Evolutionary conservation across 2,797 vertebrate genomes (phyloP).

Genomic region (Anas bahamensis): DNA sequence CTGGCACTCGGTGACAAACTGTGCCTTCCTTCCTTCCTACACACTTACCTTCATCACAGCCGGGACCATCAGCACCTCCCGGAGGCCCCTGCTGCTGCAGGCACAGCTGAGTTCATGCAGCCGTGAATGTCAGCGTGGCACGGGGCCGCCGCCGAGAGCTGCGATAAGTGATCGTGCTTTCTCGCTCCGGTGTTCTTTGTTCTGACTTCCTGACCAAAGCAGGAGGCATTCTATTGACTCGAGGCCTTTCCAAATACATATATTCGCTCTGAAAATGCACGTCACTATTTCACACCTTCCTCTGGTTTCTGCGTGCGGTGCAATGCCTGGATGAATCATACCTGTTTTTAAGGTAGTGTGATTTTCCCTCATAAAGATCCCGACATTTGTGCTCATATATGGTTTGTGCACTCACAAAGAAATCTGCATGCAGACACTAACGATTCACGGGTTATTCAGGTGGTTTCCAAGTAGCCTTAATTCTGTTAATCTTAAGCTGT

Average conservation of each 20-base stretch:
- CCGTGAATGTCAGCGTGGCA: background rate
- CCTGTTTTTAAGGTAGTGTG: conserved; percentile 25
- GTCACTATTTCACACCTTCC: background rate
- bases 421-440: background rate
- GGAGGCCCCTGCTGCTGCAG: background rate
- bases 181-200: background rate
- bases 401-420: background rate
- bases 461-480: conserved; percentile 18
- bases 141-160: background rate
- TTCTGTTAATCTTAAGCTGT: background rate
- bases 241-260: background rate
- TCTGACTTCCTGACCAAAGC: background rate
- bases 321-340: background rate
- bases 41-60: background rate
- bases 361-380: background rate
- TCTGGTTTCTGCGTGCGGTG: background rate
- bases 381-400: background rate
- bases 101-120: background rate
- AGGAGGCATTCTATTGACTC: background rate
- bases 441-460: conserved; percentile 6
- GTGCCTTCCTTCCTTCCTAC: accelerated
- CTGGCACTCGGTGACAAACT: background rate
- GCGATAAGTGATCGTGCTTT: background rate
- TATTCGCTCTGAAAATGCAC: background rate
- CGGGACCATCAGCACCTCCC: background rate